These are phyloP conservation scores for Hypercompe scribonia DNA, from an alignment of 2,888 invertebrate species.

Conservation along the genomic window DNA sequence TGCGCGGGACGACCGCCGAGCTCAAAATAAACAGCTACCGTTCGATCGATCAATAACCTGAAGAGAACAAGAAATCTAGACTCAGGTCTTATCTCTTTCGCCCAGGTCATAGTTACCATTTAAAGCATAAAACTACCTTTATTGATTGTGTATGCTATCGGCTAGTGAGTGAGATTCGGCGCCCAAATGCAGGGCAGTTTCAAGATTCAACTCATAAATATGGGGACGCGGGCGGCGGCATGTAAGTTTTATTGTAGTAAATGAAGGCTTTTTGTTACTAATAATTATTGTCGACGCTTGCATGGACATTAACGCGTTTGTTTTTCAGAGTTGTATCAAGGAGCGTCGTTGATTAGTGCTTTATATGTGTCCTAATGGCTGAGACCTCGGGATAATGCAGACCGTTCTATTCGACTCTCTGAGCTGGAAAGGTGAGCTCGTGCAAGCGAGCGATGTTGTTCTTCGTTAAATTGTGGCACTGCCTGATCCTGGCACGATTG, in stretches of 20 bases:
- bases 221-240: conserved; percentile 97
- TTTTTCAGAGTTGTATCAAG: conserved; percentile 79
- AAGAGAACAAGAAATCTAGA: conserved; percentile 81
- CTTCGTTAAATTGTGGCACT: conserved; percentile 57
- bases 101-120: conserved; percentile 51
- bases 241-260: conserved; percentile 88
- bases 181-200: conserved; percentile 89
- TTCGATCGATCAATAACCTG: conserved; percentile 72
- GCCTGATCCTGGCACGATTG: conserved; percentile 58
- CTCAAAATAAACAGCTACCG: conserved; percentile 48
- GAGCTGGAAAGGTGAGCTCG: conserved; percentile 83
- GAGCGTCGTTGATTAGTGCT: conserved; percentile 78
- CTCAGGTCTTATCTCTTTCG: conserved; percentile 83
- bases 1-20: conserved; percentile 54
- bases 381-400: conserved; percentile 77
- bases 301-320: conserved; percentile 81
- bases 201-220: conserved; percentile 91
- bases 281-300: conserved; percentile 63
- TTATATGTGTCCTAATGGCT: conserved; percentile 82
- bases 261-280: conserved; percentile 34
- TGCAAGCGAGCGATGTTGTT: conserved; percentile 60
- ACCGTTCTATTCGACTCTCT: conserved; percentile 73
- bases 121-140: conserved; percentile 56
- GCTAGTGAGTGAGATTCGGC: conserved; percentile 66
- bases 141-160: conserved; percentile 75